A percentile compares a stretch with the other conserved stretches of the same genome.
Evolutionary conservation across 2,113 vertebrate species (phyloP).

Genomic region (Pao palembangensis): DNA sequence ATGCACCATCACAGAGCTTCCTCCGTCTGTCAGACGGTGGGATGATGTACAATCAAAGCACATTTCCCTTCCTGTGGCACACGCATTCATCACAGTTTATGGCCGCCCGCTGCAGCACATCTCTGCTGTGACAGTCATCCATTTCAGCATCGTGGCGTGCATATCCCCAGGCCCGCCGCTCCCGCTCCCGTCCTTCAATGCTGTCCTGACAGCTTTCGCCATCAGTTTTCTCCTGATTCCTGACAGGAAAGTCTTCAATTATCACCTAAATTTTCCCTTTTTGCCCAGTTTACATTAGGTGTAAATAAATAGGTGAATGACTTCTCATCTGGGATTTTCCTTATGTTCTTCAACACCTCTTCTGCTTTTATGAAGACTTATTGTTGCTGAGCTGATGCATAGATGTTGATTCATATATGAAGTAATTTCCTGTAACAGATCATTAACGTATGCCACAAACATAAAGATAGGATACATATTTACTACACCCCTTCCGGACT

Average conservation of each 20-base stretch:
- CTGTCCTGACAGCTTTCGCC: conserved; percentile 15
- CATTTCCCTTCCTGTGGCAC: conserved; percentile 60
- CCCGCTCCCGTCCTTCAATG: not conserved
- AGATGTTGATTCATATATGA: too few species aligned
- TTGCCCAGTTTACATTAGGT: too few species aligned
- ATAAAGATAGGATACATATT: too few species aligned
- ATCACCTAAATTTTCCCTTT: too few species aligned
- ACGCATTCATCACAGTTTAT: conserved; percentile 71
- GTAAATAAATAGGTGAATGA: too few species aligned
- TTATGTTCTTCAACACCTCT: too few species aligned
- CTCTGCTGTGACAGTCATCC: conserved; percentile 63
- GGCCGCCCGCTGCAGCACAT: conserved; percentile 44
- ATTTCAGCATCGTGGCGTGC: conserved; percentile 50
- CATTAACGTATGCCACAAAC: too few species aligned
- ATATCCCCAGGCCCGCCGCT: conserved; percentile 41
- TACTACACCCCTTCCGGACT: too few species aligned
- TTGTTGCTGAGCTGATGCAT: too few species aligned
- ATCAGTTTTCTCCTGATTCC: conserved; percentile 24
- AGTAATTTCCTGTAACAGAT: too few species aligned
- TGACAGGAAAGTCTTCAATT: conserved; percentile 10
- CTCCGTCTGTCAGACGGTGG: conserved; percentile 61
- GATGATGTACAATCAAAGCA: conserved; percentile 66
- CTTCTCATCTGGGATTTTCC: too few species aligned
- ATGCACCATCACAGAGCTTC: conserved; percentile 42
- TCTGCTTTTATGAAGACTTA: too few species aligned